A percentile compares a stretch with the other conserved stretches of the same genome.
Conservation (phyloP, 2,113 vertebrate species). For the Pelecanoides urinatrix region DNA sequence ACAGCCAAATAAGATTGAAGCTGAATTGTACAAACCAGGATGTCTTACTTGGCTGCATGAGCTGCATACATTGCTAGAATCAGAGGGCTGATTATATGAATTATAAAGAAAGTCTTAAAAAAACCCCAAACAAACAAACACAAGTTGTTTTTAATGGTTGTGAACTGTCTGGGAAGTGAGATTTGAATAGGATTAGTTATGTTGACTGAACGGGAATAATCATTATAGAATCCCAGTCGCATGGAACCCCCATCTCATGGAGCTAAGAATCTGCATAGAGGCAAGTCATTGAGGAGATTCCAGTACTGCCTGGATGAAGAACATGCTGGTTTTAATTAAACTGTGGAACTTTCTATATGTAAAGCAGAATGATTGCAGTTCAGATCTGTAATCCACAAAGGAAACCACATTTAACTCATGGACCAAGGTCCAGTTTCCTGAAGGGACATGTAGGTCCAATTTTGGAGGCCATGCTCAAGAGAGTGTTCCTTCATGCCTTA, state of each 20-base stretch:
- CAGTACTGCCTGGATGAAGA: background rate
- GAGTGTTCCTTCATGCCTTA: background rate
- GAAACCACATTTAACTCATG: background rate
- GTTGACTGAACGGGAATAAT: background rate
- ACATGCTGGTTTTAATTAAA: background rate
- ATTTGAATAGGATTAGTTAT: background rate
- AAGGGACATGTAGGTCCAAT: fast-evolving
- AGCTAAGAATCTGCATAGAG: background rate
- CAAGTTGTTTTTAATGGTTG: background rate
- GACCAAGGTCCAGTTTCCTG: background rate
- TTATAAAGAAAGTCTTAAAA: background rate
- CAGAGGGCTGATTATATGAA: background rate
- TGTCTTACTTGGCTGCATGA: background rate
- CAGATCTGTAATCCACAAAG: background rate
- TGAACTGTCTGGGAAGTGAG: background rate
- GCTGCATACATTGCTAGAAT: background rate
- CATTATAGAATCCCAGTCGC: fast-evolving
- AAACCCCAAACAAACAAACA: background rate
- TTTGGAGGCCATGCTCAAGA: background rate
- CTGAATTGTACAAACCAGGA: background rate
- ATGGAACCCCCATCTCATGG: background rate
- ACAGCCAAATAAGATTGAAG: background rate
- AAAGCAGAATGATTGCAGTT: background rate
- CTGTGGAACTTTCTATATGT: background rate
- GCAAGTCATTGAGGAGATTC: background rate